Percentiles rank a stretch among this genome's conserved stretches.
Conservation (phyloP, 2,113 vertebrate genomes). For the Pteronura brasiliensis region DNA sequence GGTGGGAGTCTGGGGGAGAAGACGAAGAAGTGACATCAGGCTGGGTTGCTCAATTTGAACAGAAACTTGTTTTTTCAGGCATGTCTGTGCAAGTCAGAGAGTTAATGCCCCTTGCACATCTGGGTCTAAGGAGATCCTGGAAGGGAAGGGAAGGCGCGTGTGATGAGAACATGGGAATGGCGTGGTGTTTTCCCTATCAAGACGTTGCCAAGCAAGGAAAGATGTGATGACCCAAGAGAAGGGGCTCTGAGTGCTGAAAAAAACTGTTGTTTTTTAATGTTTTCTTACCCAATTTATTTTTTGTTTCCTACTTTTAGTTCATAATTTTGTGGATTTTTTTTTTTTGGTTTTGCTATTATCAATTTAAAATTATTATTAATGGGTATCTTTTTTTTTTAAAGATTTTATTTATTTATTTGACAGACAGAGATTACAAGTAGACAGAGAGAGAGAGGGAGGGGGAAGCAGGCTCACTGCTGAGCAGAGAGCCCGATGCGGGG, state of each 20-base stretch:
- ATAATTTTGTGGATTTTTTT: neutral
- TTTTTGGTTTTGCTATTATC: neutral
- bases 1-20: neutral
- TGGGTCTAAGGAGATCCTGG: neutral
- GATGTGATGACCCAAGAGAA: neutral
- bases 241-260: neutral
- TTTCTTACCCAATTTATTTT: neutral
- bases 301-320: neutral
- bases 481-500: no score
- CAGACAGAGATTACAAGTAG: no score
- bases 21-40: neutral
- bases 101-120: neutral
- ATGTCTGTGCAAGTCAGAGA: neutral
- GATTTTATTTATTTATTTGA: no score
- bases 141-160: fast-evolving
- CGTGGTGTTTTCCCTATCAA: fast-evolving
- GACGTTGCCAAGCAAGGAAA: neutral
- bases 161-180: neutral
- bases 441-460: no score
- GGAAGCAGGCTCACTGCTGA: no score
- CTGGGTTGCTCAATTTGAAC: neutral
- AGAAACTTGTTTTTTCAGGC: neutral
- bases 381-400: neutral
- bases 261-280: neutral
- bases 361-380: neutral